Conservation (phyloP, 2,888 invertebrate genomes). For the Agrochola lychnidis region DNA sequence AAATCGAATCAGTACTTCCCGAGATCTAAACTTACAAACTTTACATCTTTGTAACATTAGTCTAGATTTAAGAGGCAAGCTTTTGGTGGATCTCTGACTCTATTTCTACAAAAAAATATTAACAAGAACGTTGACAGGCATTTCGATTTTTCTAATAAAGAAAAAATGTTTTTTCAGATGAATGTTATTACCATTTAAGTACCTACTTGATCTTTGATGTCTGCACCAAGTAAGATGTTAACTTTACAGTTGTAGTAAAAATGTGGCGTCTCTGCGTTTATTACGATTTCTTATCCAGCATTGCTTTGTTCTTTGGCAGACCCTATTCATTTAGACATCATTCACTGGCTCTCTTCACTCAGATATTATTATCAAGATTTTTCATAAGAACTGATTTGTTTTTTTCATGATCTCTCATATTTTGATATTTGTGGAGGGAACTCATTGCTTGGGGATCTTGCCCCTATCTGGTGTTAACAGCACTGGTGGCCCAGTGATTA, state of each 20-base stretch:
- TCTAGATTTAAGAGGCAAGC: no score
- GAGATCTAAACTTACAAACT: no score
- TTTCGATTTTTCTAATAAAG: background rate
- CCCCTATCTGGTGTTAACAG: background rate
- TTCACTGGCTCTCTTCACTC: slow-evolving; percentile 64
- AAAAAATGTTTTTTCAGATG: background rate
- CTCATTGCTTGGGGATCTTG: slow-evolving; percentile 19
- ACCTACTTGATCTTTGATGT: slow-evolving; percentile 36
- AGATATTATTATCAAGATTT: slow-evolving; percentile 59
- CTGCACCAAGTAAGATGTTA: slow-evolving; percentile 62
- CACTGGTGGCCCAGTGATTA: no score
- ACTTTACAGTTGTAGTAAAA: slow-evolving; percentile 74
- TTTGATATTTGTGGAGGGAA: no score
- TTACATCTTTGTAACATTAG: no score
- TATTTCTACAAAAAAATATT: no score
- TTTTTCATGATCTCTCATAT: slow-evolving; percentile 38
- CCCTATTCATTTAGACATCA: slow-evolving; percentile 68
- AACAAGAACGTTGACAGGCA: background rate
- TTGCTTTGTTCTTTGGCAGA: slow-evolving; percentile 73
- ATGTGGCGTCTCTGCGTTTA: slow-evolving; percentile 75
- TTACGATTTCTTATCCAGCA: slow-evolving; percentile 73
- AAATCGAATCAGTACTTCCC: no score
- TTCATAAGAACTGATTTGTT: slow-evolving; percentile 62
- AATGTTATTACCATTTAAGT: slow-evolving; percentile 13
- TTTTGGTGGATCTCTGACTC: no score